Evolutionary conservation across 2,888 invertebrate genomes (phyloP), one percentile per base, ranked within the genome.

Genomic region (Perizoma flavofasciatum): DNA sequence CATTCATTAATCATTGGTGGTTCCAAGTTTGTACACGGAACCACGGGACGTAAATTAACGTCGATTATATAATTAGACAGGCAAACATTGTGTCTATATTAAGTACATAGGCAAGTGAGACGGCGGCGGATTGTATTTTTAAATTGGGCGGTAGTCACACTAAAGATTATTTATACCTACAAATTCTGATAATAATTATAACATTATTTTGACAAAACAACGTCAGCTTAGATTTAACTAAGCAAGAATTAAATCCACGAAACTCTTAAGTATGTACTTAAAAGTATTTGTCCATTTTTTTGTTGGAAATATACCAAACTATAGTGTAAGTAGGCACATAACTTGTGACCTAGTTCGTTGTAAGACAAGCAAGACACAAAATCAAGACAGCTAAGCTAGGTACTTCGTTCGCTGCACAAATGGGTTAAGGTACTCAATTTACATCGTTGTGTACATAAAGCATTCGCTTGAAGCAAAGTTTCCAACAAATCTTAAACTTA

Each of bases 1-100:
- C 5, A 6, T 35, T 5, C 35, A 35, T 35, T 6, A 7, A 37
- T 37, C 37, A 5, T 37, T 6, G 6, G 6, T 37, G 51, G 51
- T 41, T 54, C 49, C 47, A 52, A 59, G 64, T 69, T 57, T 61
- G 49, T 58, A 69, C 71, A 65, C 72, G 73, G 74, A 73, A 72
- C 72, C 58, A 61, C 67, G 58, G 61, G 67, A 69, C 67, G 71
- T 67, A 59, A 53, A 56, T 48, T 61, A 50, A 68, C 68, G 61
- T 66, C 67, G 62, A 70, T 77, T 77, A 74, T 73, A 73, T 77
- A 79, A 74, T 65, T 50, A 74, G 57, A 68, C 55, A 59, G 48
- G 65, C 70, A 74, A 74, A 75, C 68, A 72, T 68, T 63, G 60
- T 60, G 59, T 65, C 50, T 58, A 52, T 50, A 63, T 58, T 67